phyloP scores from a whole-genome alignment of 1,140 invertebrate species.

The Oryzaephilus surinamensis region DNA sequence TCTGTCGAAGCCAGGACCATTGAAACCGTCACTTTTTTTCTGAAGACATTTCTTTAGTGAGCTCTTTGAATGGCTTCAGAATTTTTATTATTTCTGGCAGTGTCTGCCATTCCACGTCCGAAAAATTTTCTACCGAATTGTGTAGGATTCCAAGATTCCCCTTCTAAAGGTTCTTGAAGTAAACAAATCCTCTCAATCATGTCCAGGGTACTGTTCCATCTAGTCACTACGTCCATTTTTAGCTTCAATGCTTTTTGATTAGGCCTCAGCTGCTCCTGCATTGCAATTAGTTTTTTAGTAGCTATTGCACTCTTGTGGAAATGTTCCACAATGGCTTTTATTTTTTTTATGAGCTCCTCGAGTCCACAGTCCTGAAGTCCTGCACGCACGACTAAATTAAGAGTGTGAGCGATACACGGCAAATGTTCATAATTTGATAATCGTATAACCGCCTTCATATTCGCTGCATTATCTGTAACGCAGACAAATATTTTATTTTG shows the following conservation, averaged over 20 bases:
- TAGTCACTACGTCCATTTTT: slow-evolving; percentile 24
- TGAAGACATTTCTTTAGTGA: slow-evolving; percentile 16
- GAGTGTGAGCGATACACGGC: slow-evolving; percentile 12
- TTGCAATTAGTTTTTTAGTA: slow-evolving; percentile 8
- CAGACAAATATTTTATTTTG: slow-evolving; percentile 15
- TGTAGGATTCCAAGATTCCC: slow-evolving; percentile 17
- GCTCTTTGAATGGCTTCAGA: slow-evolving; percentile 12
- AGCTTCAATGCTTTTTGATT: slow-evolving; percentile 18
- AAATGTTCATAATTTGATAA: slow-evolving; percentile 9
- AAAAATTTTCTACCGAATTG: slow-evolving; percentile 8
- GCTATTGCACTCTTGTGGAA: slow-evolving; percentile 8
- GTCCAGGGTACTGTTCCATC: slow-evolving; percentile 28
- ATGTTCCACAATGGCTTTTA: slow-evolving; percentile 11
- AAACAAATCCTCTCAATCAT: slow-evolving; percentile 22
- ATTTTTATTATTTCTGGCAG: slow-evolving; percentile 17
- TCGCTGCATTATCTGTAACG: slow-evolving; percentile 20
- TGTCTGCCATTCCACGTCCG: slow-evolving; percentile 11
- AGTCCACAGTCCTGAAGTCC: slow-evolving; percentile 1
- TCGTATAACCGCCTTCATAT: slow-evolving; percentile 16
- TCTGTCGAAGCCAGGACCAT: slow-evolving; percentile 16
- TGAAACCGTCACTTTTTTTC: slow-evolving; percentile 17
- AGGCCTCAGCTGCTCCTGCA: slow-evolving; percentile 10
- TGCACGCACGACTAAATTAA: slow-evolving; percentile 13
- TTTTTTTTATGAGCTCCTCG: slow-evolving; percentile 1
- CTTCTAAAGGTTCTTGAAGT: slow-evolving; percentile 21